Conservation (phyloP, 2,888 invertebrate genomes). For the Abscondita cerata region DNA sequence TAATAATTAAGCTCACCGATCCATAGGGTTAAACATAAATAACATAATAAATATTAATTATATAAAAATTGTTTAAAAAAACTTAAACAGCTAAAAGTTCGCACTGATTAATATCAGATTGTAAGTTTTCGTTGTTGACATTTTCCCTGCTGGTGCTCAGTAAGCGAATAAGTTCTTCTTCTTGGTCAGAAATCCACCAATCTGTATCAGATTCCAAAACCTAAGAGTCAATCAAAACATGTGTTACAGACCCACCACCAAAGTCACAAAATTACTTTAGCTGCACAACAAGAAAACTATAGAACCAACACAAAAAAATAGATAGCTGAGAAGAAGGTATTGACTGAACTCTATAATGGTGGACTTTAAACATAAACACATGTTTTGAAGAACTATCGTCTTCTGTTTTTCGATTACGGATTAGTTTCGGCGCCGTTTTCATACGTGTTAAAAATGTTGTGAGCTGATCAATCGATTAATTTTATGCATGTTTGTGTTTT, state of each 20-base stretch:
- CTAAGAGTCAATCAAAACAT: conserved; percentile 59
- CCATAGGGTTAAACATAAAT: conserved; percentile 7
- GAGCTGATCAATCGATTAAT: conserved; percentile 8
- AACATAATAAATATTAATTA: not conserved
- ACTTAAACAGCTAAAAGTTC: conserved; percentile 30
- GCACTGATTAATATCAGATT: conserved; percentile 57
- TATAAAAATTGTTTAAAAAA: conserved; percentile 6
- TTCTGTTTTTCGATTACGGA: not conserved
- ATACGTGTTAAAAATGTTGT: not conserved
- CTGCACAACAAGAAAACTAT: conserved; percentile 34
- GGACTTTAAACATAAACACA: conserved; percentile 60
- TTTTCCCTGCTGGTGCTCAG: conserved; percentile 74
- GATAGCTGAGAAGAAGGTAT: conserved; percentile 5
- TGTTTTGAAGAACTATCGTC: conserved; percentile 52
- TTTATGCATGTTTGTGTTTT: conserved; percentile 46
- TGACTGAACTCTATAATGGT: conserved; percentile 46
- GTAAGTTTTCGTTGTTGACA: conserved; percentile 60
- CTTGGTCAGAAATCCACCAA: conserved; percentile 80
- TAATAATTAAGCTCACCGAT: too few species aligned
- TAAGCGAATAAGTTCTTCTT: conserved; percentile 77
- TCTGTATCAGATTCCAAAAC: conserved; percentile 73
- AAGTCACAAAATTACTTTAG: conserved; percentile 31
- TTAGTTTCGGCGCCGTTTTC: not conserved
- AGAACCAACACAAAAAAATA: conserved; percentile 23
- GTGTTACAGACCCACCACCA: conserved; percentile 53